Conservation (phyloP, 2,113 vertebrate genomes). For the Campylomormyrus numenius region DNA sequence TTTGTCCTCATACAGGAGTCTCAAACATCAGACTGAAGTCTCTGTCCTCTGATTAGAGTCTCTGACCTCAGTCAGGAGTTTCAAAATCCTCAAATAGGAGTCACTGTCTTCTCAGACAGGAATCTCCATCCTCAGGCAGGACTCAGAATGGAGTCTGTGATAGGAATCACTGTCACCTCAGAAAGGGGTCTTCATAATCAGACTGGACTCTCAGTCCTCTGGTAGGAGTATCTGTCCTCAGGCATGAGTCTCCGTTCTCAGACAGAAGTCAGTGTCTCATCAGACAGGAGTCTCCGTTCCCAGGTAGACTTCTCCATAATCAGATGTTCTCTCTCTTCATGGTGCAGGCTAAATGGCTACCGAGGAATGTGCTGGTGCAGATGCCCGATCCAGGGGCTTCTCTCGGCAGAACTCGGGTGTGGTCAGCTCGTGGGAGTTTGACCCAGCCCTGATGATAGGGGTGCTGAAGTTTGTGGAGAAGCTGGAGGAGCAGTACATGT, state of each 20-base stretch:
- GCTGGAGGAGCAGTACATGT: slow-evolving; percentile 70
- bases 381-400: slow-evolving; percentile 32
- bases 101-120: not conserved
- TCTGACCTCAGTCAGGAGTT: not conserved
- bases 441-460: slow-evolving; percentile 37
- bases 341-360: slow-evolving; percentile 54
- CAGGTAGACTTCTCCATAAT: not conserved
- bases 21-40: not conserved
- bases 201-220: no score
- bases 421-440: slow-evolving; percentile 63
- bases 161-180: not conserved
- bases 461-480: slow-evolving; percentile 57
- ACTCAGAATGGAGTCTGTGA: not conserved
- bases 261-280: not conserved
- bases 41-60: not conserved
- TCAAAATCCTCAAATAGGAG: not conserved
- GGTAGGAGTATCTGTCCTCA: not conserved
- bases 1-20: not conserved
- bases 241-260: not conserved
- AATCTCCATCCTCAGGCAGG: not conserved
- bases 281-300: not conserved
- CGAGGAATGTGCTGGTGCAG: slow-evolving; percentile 44
- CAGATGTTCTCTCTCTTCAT: not conserved
- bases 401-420: slow-evolving; percentile 58
- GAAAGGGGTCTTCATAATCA: no score